Conservation (phyloP, 2,113 vertebrate species). For the Austrofundulus limnaeus region DNA sequence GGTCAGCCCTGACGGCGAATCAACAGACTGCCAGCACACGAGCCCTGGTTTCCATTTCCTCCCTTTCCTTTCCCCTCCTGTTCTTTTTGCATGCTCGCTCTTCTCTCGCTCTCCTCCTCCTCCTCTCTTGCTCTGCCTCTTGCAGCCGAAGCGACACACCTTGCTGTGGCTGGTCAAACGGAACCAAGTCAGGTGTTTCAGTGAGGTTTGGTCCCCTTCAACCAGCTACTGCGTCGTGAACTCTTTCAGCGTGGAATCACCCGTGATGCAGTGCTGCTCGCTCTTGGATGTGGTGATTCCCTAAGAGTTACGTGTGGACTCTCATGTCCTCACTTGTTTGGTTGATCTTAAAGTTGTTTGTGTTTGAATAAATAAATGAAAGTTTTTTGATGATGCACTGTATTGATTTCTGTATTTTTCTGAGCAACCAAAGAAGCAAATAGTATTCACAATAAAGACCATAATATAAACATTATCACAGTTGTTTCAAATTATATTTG, state of each 20-base stretch:
- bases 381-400: not conserved
- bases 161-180: constrained; percentile 99
- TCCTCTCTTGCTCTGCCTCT: constrained; percentile 41
- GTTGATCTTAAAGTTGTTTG: not conserved
- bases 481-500: not conserved
- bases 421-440: no score
- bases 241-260: constrained; percentile 70
- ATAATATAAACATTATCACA: no score
- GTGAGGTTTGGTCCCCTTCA: constrained; percentile 99
- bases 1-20: constrained; percentile 60
- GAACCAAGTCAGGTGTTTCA: constrained; percentile 99
- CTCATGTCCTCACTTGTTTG: not conserved
- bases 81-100: not conserved
- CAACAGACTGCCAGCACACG: no score
- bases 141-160: constrained; percentile 77
- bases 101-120: not conserved
- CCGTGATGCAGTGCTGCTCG: constrained; percentile 33
- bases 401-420: constrained; percentile 6
- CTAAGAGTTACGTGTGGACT: not conserved
- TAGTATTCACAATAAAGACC: no score
- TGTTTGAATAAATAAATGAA: constrained; percentile 51
- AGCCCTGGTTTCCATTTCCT: not conserved
- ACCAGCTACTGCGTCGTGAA: constrained; percentile 96
- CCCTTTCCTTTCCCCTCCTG: not conserved
- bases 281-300: constrained; percentile 17